Evolutionary conservation across 2,113 vertebrate genomes (phyloP).

Genomic region (Dasyprocta punctata): DNA sequence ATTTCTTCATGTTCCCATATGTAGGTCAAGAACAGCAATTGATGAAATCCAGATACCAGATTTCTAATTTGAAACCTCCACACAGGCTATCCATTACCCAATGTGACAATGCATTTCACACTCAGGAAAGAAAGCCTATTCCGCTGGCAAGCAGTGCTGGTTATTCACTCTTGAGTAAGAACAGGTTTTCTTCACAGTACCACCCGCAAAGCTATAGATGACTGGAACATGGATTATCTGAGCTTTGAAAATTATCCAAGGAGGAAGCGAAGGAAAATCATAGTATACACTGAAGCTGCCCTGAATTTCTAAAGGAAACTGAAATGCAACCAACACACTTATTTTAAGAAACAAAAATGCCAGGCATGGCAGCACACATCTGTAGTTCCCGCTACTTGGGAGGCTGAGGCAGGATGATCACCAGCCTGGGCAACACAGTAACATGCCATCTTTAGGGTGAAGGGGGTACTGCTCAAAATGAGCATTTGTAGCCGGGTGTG

Average conservation of each 20-base stretch:
- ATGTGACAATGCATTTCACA: not conserved
- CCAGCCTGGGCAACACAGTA: not conserved
- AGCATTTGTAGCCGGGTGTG: too few relatives aligned
- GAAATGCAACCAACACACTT: not conserved
- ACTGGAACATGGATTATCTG: not conserved
- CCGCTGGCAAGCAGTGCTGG: not conserved
- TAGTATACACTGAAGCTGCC: not conserved
- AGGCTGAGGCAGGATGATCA: not conserved
- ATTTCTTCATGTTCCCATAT: too few relatives aligned
- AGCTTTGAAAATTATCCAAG: slow-evolving; percentile 19
- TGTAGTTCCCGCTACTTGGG: not conserved
- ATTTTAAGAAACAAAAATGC: not conserved
- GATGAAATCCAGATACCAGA: too few relatives aligned
- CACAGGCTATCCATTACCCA: not conserved
- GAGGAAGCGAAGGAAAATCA: slow-evolving; percentile 6
- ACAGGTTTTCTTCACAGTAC: not conserved
- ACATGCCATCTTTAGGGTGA: not conserved
- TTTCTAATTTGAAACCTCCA: too few relatives aligned
- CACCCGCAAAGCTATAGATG: not conserved
- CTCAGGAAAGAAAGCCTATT: not conserved
- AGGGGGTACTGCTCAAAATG: not conserved
- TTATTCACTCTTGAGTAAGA: not conserved
- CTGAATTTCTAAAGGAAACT: not conserved
- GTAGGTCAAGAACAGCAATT: too few relatives aligned
- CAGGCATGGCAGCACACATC: not conserved